Evolutionary conservation across 2,797 vertebrate genomes (phyloP), one percentile per base, ranked within the genome.

Genomic region (Nyctibius grandis): DNA sequence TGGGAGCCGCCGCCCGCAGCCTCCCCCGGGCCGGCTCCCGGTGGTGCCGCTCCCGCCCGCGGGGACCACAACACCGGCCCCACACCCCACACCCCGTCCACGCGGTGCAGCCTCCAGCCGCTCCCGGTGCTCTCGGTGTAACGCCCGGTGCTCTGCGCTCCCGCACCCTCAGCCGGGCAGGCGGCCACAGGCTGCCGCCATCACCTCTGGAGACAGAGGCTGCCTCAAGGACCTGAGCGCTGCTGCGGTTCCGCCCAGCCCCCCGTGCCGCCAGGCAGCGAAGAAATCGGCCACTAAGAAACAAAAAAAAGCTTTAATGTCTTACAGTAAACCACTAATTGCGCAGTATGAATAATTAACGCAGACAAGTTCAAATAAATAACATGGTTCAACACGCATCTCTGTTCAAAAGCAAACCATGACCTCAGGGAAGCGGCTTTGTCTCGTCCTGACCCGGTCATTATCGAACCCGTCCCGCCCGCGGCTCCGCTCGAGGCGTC

Each of bases 241-340:
- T 36, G 18, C 59, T 29, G 19, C 2, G 2, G 23, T 28, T 73
- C 15, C n/a, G n/a, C n/a, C n/a, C n/a, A n/a, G n/a, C n/a, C n/a
- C n/a, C n/a, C n/a, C n/a, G n/a, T n/a, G n/a, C n/a, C n/a, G n/a
- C n/a, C 57, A 47, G n/a, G 22, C n/a, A 22, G 12, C 13, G 72
- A 61, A 85, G 42, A 54, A 70, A 85, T 1, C 6, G 22, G 48
- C 48, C 70, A 13, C 73, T 67, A 50, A 31, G 68, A 72, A 59
- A 11, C 42, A 72, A 65, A 22, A 82, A 65, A 85, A 84, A 59
- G 61, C 84, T 94, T 93, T 96, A 93, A 95, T 93, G 54, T 79
- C 63, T 70, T 47, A 57, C n/a, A 70, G 82, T 34, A 85, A 77
- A 42, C 22, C 53, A 56, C 19, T 9, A 63, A 42, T 61, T 47